phyloP scores from a whole-genome alignment of 2,113 vertebrate species.

The Proterorhinus semilunaris region DNA sequence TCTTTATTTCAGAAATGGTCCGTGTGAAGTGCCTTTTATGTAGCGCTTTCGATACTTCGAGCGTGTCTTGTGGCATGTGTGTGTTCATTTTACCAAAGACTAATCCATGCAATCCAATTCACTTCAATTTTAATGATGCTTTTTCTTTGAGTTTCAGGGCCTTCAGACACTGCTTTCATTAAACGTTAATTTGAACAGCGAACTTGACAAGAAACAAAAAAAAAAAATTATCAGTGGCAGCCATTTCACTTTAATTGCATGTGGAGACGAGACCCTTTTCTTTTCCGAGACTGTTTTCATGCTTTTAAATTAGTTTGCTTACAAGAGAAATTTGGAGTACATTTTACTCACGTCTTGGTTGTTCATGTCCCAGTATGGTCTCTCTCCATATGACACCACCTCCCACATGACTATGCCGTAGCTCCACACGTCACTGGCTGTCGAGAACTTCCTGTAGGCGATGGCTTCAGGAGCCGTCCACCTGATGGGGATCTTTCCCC shows the following conservation, averaged over 20 bases:
- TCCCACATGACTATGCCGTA: slow-evolving; percentile 98
- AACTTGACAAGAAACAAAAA: neutral
- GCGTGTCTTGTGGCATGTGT: slow-evolving; percentile 5
- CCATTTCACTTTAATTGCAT: neutral
- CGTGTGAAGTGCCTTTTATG: neutral
- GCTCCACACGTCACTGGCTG: slow-evolving; percentile 93
- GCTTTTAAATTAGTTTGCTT: neutral
- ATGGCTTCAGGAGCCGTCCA: slow-evolving; percentile 97
- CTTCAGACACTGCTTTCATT: neutral
- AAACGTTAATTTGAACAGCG: neutral
- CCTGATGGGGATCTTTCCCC: slow-evolving; percentile 96
- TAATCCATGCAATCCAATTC: too few relatives aligned
- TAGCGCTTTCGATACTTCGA: slow-evolving; percentile 11
- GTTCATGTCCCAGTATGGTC: slow-evolving; percentile 98
- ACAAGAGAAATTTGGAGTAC: neutral
- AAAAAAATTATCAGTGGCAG: neutral
- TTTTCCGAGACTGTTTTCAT: neutral
- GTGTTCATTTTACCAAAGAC: slow-evolving; percentile 1
- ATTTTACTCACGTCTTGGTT: slow-evolving; percentile 90
- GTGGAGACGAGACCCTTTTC: neutral
- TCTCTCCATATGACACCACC: slow-evolving; percentile 96
- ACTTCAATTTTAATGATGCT: slow-evolving; percentile 3
- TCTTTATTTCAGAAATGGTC: neutral
- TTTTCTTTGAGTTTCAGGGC: neutral
- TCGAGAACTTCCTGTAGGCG: slow-evolving; percentile 94